Base-by-base conservation (phyloP, 2,113 vertebrate genomes). In the Serilophus lunatus region DNA sequence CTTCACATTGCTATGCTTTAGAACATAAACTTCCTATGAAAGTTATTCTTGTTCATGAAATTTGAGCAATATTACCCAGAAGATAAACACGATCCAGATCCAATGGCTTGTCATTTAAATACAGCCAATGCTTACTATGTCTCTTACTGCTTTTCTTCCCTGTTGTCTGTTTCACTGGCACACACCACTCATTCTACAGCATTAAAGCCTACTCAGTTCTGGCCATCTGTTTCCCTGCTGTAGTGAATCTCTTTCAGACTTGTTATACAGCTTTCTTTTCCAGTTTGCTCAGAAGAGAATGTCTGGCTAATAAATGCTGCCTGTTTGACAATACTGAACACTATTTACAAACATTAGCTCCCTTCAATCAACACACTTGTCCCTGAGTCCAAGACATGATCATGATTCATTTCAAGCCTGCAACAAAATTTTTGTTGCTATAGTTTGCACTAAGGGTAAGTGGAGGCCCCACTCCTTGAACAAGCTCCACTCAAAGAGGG, bases 331-430 rank as follows among this genome's bases (percentile, higher is more conserved):
- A 36, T 26, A 79, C 38, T 29, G 49, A 95, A 45, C 24, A 24
- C 51, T 94, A 24, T 89, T 94, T 93, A 89, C 77, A 91, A 93
- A 86, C 82, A 49, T n/a, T 57, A 88, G 45, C 22, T 86, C 71
- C 29, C 49, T 71, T 90, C 61, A 83, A 81, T 60, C 70, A 82
- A 75, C 66, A 60, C n/a, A 12, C 9, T 84, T 40, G 38, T 61
- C 47, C 47, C 53, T 2, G 9, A 51, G 45, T 49, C 66, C 63
- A 85, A 91, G 26, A 44, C 1, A 5, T 0, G 22, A 49, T 13
- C 7, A 2, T 36, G 47, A 78, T 81, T 77, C 78, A 64, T 74
- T 79, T 71, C 44, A 89, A 93, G 61, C 19, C 56, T 60, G 49
- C 2, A 5, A 74, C 26, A 81, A 72, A 79, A 79, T n/a, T 57